A percentile compares a stretch with the other conserved stretches of the same genome.
Conservation (phyloP, 2,797 vertebrate species). For the Peromyscus attwateri region DNA sequence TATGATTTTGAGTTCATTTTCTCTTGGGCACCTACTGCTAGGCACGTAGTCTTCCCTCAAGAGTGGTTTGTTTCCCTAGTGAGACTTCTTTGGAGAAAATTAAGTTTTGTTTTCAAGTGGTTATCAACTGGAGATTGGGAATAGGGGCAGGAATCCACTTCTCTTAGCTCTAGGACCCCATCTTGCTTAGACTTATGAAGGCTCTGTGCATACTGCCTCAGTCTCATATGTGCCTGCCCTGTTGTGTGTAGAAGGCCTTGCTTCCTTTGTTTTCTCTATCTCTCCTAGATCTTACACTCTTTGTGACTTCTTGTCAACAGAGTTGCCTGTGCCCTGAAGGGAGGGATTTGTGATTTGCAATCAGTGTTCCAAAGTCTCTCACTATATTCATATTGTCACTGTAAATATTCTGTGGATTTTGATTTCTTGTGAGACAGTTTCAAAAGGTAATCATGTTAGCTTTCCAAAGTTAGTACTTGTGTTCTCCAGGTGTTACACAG, state of each 20-base stretch:
- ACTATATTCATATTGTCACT: background rate
- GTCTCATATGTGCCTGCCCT: background rate
- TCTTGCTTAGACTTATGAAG: background rate
- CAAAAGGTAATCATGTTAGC: background rate
- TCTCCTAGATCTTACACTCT: too few species aligned
- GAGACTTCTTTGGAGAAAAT: background rate
- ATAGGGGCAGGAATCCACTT: background rate
- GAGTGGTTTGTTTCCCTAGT: background rate
- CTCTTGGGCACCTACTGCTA: background rate
- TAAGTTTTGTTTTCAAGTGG: background rate
- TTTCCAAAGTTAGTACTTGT: background rate
- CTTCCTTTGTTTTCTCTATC: background rate
- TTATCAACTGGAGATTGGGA: background rate
- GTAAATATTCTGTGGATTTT: background rate
- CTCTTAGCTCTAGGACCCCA: background rate
- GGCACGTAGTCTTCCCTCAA: background rate
- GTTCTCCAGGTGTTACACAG: constrained; percentile 53
- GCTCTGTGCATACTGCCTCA: too few species aligned
- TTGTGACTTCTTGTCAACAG: background rate
- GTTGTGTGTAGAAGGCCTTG: background rate
- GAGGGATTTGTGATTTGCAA: background rate
- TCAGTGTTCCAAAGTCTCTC: background rate
- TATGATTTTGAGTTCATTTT: background rate
- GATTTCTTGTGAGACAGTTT: constrained; percentile 27
- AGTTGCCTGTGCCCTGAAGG: background rate